Conservation (phyloP, 1,140 invertebrate genomes). For the Pissodes strobi region DNA sequence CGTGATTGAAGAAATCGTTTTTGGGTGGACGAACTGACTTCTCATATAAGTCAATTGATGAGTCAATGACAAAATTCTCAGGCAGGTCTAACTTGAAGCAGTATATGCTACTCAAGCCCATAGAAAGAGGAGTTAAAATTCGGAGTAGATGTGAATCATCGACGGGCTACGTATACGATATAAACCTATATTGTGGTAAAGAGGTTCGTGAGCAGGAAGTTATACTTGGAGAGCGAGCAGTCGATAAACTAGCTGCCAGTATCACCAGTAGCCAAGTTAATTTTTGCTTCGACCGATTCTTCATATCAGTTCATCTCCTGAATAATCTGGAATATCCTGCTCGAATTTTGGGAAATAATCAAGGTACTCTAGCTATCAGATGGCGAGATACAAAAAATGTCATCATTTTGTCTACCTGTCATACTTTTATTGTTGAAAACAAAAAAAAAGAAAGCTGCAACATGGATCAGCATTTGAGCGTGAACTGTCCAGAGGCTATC, state of each 20-base stretch:
- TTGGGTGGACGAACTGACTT: too few species aligned
- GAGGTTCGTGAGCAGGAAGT: too few species aligned
- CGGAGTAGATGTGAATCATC: too few species aligned
- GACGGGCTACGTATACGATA: too few species aligned
- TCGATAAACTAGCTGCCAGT: neutral
- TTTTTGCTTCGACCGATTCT: constrained; percentile 19
- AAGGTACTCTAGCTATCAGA: too few species aligned
- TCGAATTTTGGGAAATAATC: neutral
- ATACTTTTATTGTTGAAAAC: neutral
- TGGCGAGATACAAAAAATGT: neutral
- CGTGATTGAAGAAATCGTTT: too few species aligned
- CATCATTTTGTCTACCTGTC: neutral
- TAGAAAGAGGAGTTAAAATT: too few species aligned
- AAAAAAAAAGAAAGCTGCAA: neutral
- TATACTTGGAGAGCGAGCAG: neutral
- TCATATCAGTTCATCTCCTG: constrained; percentile 6
- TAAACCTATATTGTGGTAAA: too few species aligned
- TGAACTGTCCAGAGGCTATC: neutral
- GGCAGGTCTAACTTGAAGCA: too few species aligned
- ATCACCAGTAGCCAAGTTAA: neutral
- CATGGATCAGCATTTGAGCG: neutral
- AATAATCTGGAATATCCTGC: neutral
- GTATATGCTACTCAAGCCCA: too few species aligned
- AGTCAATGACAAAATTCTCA: too few species aligned
- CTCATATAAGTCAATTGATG: too few species aligned